Conservation (phyloP, 2,113 vertebrate genomes). For the Phylloscopus trochilus region DNA sequence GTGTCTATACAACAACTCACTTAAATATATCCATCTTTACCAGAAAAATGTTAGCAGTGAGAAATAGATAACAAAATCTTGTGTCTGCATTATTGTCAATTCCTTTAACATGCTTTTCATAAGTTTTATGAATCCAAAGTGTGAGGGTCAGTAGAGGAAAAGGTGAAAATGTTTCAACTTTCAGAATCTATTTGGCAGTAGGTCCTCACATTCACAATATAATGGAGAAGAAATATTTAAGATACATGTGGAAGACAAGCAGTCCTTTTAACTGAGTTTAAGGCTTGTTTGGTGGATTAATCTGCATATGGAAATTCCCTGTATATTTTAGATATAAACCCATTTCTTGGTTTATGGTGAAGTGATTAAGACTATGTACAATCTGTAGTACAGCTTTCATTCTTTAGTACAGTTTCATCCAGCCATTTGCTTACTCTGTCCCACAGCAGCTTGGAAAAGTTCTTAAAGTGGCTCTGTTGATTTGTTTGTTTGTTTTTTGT, state of each 20-base stretch:
- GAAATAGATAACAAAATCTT: background rate
- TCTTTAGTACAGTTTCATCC: background rate
- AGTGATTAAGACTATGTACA: background rate
- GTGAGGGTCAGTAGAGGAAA: background rate
- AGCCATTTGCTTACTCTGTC: background rate
- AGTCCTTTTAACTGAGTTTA: background rate
- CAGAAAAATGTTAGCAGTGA: background rate
- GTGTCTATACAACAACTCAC: background rate
- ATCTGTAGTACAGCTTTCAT: background rate
- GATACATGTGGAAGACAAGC: background rate
- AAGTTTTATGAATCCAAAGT: background rate
- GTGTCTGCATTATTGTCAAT: background rate
- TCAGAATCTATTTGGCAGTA: background rate
- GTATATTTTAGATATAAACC: background rate
- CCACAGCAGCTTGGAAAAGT: background rate
- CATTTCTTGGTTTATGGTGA: background rate
- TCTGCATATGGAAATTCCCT: background rate
- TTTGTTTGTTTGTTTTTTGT: background rate
- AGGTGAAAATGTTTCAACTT: background rate
- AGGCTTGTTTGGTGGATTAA: background rate
- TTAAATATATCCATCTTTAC: background rate
- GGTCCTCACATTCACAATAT: background rate
- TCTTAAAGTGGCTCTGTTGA: background rate
- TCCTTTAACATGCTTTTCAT: background rate
- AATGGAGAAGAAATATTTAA: background rate